Evolutionary conservation across 2,113 vertebrate genomes (phyloP).

Genomic region (Zosterops lateralis): DNA sequence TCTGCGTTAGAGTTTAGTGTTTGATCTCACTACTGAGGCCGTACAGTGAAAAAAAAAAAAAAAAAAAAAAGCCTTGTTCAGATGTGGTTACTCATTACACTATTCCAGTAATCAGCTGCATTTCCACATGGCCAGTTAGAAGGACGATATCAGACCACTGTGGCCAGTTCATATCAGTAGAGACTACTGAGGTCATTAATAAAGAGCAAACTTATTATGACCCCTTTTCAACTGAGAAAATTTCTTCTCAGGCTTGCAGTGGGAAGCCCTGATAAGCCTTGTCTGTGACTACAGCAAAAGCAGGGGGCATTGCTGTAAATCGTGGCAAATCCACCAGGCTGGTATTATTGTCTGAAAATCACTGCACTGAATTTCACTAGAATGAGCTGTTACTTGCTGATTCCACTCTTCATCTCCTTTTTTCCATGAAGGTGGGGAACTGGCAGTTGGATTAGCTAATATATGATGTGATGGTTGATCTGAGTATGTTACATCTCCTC

Average conservation of each 20-base stretch:
- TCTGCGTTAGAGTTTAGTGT: background rate
- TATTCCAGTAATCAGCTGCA: background rate
- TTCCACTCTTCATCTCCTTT: background rate
- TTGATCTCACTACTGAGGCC: background rate
- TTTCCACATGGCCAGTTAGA: background rate
- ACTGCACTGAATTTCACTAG: background rate
- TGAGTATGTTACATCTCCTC: background rate
- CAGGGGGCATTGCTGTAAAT: accelerated
- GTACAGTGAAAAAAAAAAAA: background rate
- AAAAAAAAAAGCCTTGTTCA: background rate
- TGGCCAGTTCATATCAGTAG: background rate
- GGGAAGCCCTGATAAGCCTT: background rate
- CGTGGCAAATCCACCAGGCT: background rate
- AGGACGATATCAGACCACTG: background rate
- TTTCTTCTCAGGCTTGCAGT: background rate
- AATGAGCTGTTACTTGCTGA: background rate
- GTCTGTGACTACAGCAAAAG: background rate
- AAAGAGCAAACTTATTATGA: background rate
- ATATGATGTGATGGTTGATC: background rate
- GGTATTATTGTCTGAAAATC: background rate
- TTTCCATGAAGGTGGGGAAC: background rate
- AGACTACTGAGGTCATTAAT: background rate
- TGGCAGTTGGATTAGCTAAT: background rate
- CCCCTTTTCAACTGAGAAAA: background rate
- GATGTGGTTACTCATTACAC: background rate